Evolutionary conservation across 37 sponge, comb jelly and placozoan species (phyloP), one percentile per base, ranked within the genome.

Genomic region (Haliclona indistincta): DNA sequence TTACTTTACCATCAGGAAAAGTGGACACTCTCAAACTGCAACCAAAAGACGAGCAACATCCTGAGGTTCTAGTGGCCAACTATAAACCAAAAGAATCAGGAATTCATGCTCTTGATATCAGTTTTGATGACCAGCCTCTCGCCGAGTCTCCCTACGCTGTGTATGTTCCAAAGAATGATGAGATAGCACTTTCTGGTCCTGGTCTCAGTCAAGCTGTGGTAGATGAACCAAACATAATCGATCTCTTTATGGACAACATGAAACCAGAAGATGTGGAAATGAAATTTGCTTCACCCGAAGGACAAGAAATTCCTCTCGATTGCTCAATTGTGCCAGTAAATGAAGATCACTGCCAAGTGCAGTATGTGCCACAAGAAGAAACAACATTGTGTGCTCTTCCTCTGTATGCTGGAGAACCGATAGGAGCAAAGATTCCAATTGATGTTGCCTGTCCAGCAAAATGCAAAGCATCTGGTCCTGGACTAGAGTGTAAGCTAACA

Each of bases 401-500:
- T 10, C 15, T 10, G 10, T 47, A 47, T 47, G 10, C 51, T 47
- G 51, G 51, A 47, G 15, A 10, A 47, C 51, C 51, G 10, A 10
- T 47, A 17, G 51, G 51, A 47, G 51, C 10, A 15, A 10, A 73
- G 23, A 72, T 47, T 17, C 15, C 51, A 17, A 47, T 47, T 47
- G 51, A 10, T 47, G 51, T 47, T 15, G 51, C 13, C 15, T 17
- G 15, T 47, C 51, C 51, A 47, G 10, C 15, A 15, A 47, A 47
- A 17, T 47, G 51, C 15, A 47, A 47, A 47, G 51, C 15, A 17
- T 10, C 10, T 47, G 51, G 51, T 47, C 51, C 93, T 32, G 99
- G 99, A 0, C 60, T 98, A n/a, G 87, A 86, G 32, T 86, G 86
- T 38, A 74, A 82, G 30, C 95, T 95, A 17, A 84, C 89, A 13